Base-by-base conservation (phyloP, 2,888 invertebrate genomes). In the Merodon equestris region DNA sequence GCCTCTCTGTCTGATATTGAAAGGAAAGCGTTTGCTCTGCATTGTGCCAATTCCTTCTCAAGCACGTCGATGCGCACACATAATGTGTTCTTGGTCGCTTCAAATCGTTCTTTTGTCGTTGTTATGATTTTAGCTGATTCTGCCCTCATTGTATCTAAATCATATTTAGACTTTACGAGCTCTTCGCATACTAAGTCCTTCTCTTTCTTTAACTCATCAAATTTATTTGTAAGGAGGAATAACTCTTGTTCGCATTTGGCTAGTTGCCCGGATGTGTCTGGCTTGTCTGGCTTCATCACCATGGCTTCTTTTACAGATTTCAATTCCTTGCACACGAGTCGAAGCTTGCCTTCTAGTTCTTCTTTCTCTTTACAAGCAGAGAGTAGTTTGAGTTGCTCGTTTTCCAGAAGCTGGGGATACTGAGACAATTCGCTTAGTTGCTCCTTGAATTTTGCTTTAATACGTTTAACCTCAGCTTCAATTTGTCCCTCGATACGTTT, bases 61-160 rank as follows among this genome's bases (percentile, higher is more conserved):
- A 89, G 83, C 1, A 84, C 81, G 82, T 88, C 86, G 54, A 89
- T 86, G 51, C 87, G 85, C 1, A 84, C 84, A 66, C 86, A 86
- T 47, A 87, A 83, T 27, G 85, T 84, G 36, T 79, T 76, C 7
- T 85, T 86, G 2, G 85, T 84, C 38, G 84, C 61, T 56, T 88
- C 87, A 36, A 87, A 84, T 2, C 88, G 83, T 44, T 88, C 89
- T 76, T 88, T 88, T 40, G 86, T 86, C 36, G 86, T 85, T 1
- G 86, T 86, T 44, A 89, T 87, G 12, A 89, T 88, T 77, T 87
- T 87, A 1, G 88, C 87, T 0, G 89, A 89, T 70, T 89, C 88
- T 0, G 85, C 84, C n/a, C 88, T 85, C 76, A 89, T 64, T 0
- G 85, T 85, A 34, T 87, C 87, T n/a, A 88, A 81, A 61, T 89